phyloP scores from a whole-genome alignment of 1,140 invertebrate species.

The Drosophila orena region DNA sequence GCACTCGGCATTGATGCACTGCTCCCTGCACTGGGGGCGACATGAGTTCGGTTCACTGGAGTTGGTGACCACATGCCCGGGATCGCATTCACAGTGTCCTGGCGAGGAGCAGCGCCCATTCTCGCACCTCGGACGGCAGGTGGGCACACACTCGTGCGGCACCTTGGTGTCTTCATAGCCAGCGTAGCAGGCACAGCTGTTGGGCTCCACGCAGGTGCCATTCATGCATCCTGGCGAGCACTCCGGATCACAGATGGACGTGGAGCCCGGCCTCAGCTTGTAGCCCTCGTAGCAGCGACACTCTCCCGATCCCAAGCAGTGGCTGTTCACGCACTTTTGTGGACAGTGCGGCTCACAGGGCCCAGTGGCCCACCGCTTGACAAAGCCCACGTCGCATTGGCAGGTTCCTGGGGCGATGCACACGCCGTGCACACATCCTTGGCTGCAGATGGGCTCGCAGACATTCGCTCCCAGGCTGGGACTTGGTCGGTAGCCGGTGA shows the following conservation, averaged over 20 bases:
- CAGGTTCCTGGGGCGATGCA: constrained; percentile 78
- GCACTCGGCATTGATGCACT: constrained; percentile 86
- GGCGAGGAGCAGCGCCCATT: constrained; percentile 72
- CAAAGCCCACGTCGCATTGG: constrained; percentile 68
- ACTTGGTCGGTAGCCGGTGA: constrained; percentile 65
- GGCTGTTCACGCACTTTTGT: constrained; percentile 73
- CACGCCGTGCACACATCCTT: constrained; percentile 57
- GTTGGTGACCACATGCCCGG: constrained; percentile 69
- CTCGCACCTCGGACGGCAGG: constrained; percentile 84
- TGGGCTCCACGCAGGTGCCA: constrained; percentile 86
- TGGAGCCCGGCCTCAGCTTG: constrained; percentile 54
- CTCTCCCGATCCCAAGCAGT: constrained; percentile 59
- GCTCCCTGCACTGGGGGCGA: constrained; percentile 77
- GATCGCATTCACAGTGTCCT: constrained; percentile 65
- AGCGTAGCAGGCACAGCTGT: constrained; percentile 63
- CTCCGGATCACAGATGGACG: constrained; percentile 83
- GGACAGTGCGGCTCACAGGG: constrained; percentile 84
- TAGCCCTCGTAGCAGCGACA: constrained; percentile 81
- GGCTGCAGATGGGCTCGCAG: constrained; percentile 75
- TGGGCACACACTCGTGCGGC: constrained; percentile 62
- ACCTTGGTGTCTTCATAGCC: constrained; percentile 76
- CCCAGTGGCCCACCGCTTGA: constrained; percentile 68
- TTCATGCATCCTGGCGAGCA: constrained; percentile 84
- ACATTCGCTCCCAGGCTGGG: constrained; percentile 67
- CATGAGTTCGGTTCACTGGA: constrained; percentile 65